A percentile compares a stretch with the other conserved stretches of the same genome.
Evolutionary conservation across 2,113 vertebrate species (phyloP).

Genomic region (Procapra przewalskii): DNA sequence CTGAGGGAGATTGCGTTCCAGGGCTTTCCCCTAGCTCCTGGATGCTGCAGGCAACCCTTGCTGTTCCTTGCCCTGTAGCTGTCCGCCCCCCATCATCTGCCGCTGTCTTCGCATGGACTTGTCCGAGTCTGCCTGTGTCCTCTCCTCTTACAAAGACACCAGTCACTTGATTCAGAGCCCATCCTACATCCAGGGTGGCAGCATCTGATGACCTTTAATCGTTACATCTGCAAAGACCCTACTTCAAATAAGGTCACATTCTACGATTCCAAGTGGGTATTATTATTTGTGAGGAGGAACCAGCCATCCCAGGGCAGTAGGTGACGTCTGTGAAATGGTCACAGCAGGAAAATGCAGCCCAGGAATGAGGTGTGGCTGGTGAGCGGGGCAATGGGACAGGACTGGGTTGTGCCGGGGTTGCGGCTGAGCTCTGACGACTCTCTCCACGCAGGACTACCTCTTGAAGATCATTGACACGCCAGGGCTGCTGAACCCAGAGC

Average conservation of each 20-base stretch:
- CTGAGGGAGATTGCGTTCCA: not conserved
- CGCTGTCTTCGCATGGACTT: not conserved
- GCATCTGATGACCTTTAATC: not conserved
- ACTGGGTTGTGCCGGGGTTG: fast-evolving
- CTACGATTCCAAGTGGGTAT: not conserved
- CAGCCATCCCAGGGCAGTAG: too few species aligned
- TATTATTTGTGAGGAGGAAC: not conserved
- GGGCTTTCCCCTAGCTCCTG: not conserved
- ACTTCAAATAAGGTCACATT: not conserved
- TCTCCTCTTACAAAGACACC: not conserved
- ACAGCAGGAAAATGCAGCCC: not conserved
- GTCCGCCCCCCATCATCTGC: not conserved
- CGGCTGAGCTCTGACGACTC: not conserved
- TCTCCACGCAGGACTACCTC: constrained; percentile 89
- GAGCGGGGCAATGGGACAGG: not conserved
- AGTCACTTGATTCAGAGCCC: not conserved
- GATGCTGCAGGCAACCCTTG: not conserved
- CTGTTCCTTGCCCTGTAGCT: not conserved
- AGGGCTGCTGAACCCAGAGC: constrained; percentile 90
- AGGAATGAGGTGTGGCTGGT: not conserved
- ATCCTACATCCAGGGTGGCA: not conserved
- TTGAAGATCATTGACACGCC: constrained; percentile 91
- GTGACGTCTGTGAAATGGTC: not conserved
- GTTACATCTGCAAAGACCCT: not conserved
- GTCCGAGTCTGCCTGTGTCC: not conserved